These are phyloP conservation scores for Hedya salicella DNA, from an alignment of 2,888 invertebrate species.

Conservation along the genomic window DNA sequence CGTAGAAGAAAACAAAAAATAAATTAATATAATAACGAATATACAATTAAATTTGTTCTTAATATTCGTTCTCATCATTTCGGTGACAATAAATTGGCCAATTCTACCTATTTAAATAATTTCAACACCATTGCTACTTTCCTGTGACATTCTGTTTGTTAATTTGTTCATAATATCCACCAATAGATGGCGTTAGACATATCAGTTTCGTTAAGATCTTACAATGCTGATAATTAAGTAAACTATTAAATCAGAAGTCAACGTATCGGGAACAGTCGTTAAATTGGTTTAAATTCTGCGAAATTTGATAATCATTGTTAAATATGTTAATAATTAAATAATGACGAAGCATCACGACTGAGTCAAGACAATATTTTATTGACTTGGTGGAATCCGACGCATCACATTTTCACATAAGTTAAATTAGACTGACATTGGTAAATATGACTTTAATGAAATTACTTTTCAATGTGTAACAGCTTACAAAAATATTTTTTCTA, in stretches of 20 bases:
- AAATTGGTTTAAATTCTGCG: background rate
- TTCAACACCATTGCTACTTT: background rate
- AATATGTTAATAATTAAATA: no score
- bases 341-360: background rate
- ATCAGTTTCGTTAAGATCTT: background rate
- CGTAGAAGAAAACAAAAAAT: no score
- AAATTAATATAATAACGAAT: no score
- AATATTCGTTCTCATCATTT: background rate
- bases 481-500: constrained; percentile 11
- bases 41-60: no score
- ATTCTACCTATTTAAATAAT: background rate
- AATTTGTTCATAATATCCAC: background rate
- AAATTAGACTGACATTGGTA: constrained; percentile 42
- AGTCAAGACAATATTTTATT: constrained; percentile 3
- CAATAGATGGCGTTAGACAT: background rate
- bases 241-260: background rate
- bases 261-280: background rate
- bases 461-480: constrained; percentile 23
- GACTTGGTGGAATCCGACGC: constrained; percentile 10
- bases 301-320: no score
- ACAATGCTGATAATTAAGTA: background rate
- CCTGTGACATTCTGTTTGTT: background rate
- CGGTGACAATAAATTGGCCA: no score
- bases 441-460: constrained; percentile 37
- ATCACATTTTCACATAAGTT: constrained; percentile 31